A percentile compares a stretch with the other conserved stretches of the same genome.
phyloP scores from a whole-genome alignment of 2,797 vertebrate species.

The Heteromormyrus szaboi region DNA sequence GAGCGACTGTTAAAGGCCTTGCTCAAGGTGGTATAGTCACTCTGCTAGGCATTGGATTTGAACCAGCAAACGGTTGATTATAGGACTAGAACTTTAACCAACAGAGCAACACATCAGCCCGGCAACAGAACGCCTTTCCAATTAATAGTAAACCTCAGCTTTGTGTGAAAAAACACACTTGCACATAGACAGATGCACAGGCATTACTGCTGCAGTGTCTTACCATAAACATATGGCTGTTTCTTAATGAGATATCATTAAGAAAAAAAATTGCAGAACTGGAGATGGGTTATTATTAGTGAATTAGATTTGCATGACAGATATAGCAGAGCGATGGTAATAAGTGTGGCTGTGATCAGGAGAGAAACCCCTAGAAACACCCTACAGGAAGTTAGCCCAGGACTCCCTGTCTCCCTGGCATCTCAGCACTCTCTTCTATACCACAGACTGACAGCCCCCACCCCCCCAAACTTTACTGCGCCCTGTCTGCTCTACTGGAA shows the following conservation, averaged over 20 bases:
- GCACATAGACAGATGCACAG: neutral
- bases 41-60: neutral
- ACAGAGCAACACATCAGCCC: neutral
- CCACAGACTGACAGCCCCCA: neutral
- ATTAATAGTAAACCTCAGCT: neutral
- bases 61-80: neutral
- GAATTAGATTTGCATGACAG: neutral
- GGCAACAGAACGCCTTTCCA: neutral
- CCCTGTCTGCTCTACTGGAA: neutral
- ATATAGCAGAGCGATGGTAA: neutral
- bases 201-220: neutral
- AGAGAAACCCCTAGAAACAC: neutral
- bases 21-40: neutral
- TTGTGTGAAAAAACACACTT: neutral
- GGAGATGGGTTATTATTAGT: neutral
- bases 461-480: neutral
- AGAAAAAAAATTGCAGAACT: neutral
- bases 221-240: neutral
- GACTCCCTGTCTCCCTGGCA: neutral
- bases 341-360: neutral
- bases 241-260: neutral
- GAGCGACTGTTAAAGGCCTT: neutral
- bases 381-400: neutral
- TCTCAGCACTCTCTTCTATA: neutral
- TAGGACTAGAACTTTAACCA: neutral